A percentile compares a stretch with the other conserved stretches of the same genome.
These are phyloP conservation scores for Pomacea maculata DNA, from an alignment of 1,140 invertebrate genomes.

Conservation along the genomic window DNA sequence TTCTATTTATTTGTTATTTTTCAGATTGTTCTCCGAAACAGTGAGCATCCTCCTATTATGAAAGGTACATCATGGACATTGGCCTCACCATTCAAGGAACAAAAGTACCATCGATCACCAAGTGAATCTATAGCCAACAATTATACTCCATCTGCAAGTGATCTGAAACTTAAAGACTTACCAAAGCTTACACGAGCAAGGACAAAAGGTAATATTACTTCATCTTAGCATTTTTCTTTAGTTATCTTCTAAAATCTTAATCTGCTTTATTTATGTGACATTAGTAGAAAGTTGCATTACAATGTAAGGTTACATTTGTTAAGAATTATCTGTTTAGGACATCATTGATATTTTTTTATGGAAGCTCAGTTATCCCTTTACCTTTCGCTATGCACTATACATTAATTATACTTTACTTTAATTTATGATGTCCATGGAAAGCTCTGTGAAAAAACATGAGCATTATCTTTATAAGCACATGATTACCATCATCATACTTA, in stretches of 20 bases:
- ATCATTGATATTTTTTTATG: too few relatives aligned
- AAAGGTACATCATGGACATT: constrained; percentile 66
- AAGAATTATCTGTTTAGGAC: too few relatives aligned
- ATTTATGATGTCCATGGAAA: too few relatives aligned
- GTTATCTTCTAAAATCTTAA: background rate
- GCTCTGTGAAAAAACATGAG: too few relatives aligned
- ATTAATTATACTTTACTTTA: too few relatives aligned
- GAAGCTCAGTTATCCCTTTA: too few relatives aligned
- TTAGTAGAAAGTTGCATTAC: too few relatives aligned
- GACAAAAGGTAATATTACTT: constrained; percentile 40
- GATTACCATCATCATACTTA: too few relatives aligned
- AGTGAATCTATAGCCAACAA: constrained; percentile 73
- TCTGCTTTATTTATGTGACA: too few relatives aligned
- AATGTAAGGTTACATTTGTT: too few relatives aligned
- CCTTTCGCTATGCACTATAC: too few relatives aligned
- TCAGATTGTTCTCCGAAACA: constrained; percentile 63
- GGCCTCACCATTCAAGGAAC: constrained; percentile 65
- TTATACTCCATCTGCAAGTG: constrained; percentile 70
- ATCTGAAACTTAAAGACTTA: constrained; percentile 69
- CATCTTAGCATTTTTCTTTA: constrained; percentile 1
- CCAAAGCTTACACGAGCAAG: constrained; percentile 60
- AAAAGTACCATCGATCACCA: constrained; percentile 69
- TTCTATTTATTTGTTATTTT: background rate
- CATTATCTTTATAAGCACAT: too few relatives aligned
- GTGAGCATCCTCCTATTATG: constrained; percentile 66